Percentiles rank a stretch among this genome's conserved stretches.
Conservation (phyloP, 2,797 vertebrate genomes). For the Darevskia mixta region DNA sequence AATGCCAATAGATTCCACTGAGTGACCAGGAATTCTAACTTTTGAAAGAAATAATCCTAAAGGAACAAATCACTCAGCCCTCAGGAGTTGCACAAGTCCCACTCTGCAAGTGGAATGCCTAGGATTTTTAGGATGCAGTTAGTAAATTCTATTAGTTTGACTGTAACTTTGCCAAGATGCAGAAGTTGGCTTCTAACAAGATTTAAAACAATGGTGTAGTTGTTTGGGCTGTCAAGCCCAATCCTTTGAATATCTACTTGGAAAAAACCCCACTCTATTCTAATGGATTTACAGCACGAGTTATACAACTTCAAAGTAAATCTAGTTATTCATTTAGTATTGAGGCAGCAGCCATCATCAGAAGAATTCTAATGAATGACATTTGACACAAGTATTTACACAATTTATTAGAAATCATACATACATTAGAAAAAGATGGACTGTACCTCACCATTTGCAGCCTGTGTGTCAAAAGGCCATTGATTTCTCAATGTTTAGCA, state of each 20-base stretch:
- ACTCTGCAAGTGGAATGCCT: not conserved
- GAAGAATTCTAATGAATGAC: conserved; percentile 57
- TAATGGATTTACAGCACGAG: not conserved
- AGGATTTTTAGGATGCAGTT: not conserved
- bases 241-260: not conserved
- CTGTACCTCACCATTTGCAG: conserved; percentile 78
- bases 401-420: conserved; percentile 83
- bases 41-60: not conserved
- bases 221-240: too few relatives aligned
- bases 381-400: conserved; percentile 74
- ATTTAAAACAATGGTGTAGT: not conserved
- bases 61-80: not conserved
- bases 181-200: not conserved
- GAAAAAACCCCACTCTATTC: not conserved
- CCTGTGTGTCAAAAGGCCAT: conserved; percentile 56
- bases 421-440: conserved; percentile 72
- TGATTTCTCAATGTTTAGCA: conserved; percentile 59
- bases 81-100: not conserved
- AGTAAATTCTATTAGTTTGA: too few relatives aligned
- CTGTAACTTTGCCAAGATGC: not conserved
- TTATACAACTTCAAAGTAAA: not conserved
- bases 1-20: not conserved
- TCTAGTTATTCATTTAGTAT: not conserved
- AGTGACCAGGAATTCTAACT: not conserved
- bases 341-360: conserved; percentile 11